Conservation (phyloP, 2,888 invertebrate genomes). For the Dermolepida albohirtum region DNA sequence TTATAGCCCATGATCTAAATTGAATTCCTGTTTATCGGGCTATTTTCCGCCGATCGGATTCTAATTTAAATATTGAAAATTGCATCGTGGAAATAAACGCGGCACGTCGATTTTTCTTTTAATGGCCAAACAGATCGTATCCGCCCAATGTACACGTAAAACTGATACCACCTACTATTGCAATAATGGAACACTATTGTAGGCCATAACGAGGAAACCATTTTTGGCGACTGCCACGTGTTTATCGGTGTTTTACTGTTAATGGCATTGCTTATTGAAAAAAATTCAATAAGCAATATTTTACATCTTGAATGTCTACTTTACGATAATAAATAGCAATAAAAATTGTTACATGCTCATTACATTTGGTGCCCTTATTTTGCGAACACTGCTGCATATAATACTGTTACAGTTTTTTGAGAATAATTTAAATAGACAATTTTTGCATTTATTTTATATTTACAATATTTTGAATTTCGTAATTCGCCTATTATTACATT, state of each 20-base stretch:
- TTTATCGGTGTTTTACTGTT: conserved; percentile 12
- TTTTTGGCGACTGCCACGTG: conserved; percentile 12
- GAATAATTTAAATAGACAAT: no score
- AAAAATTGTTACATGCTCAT: no score
- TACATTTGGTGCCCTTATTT: no score
- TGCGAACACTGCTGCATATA: no score
- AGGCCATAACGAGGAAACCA: background rate
- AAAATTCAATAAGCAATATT: conserved; percentile 28
- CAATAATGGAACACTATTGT: conserved; percentile 11
- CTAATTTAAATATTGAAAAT: conserved; percentile 25
- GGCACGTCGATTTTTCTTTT: conserved; percentile 6
- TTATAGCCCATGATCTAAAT: conserved; percentile 22
- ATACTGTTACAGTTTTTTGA: no score
- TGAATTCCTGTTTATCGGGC: conserved; percentile 22
- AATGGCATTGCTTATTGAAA: conserved; percentile 15
- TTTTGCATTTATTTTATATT: no score
- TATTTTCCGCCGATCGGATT: conserved; percentile 14
- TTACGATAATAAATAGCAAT: background rate
- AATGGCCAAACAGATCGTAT: background rate
- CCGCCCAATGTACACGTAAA: no score
- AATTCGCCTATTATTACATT: no score
- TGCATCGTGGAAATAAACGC: background rate
- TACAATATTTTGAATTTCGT: no score
- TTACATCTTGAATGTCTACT: background rate
- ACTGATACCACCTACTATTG: background rate